Percentiles rank a stretch among this genome's conserved stretches.
These are phyloP conservation scores for Mythimna ferrago DNA, from an alignment of 2,888 invertebrate species.

Conservation along the genomic window DNA sequence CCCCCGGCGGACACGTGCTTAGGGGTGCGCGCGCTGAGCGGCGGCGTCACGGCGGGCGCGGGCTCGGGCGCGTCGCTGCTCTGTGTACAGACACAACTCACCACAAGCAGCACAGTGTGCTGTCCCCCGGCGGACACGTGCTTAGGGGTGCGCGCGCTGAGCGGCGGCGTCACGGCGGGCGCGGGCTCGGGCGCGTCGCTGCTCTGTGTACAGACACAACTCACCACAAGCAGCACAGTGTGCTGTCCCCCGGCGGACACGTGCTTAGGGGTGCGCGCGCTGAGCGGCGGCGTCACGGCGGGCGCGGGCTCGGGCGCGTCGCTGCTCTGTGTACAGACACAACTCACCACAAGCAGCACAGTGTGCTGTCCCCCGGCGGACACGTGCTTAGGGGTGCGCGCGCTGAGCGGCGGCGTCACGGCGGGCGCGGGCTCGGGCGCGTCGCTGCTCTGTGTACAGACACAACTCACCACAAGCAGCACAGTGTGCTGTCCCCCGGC, in stretches of 20 bases:
- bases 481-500: slow-evolving; percentile 97
- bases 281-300: slow-evolving; percentile 82
- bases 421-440: slow-evolving; percentile 91
- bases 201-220: slow-evolving; percentile 69
- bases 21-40: slow-evolving; percentile 76
- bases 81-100: slow-evolving; percentile 57
- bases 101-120: slow-evolving; percentile 94
- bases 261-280: slow-evolving; percentile 80
- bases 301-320: slow-evolving; percentile 92
- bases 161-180: slow-evolving; percentile 83
- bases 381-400: slow-evolving; percentile 87
- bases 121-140: slow-evolving; percentile 95
- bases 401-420: slow-evolving; percentile 74
- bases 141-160: slow-evolving; percentile 76
- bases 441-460: slow-evolving; percentile 87
- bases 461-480: slow-evolving; percentile 89
- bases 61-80: slow-evolving; percentile 93
- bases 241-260: slow-evolving; percentile 97
- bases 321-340: too few relatives aligned
- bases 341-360: slow-evolving; percentile 91
- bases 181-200: slow-evolving; percentile 92
- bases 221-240: slow-evolving; percentile 93
- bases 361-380: slow-evolving; percentile 97
- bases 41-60: slow-evolving; percentile 87
- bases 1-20: slow-evolving; percentile 94